A percentile compares a stretch with the other conserved stretches of the same genome.
These are phyloP conservation scores for Astatoreochromis straeleni DNA, from an alignment of 2,113 vertebrate genomes.

Conservation along the genomic window DNA sequence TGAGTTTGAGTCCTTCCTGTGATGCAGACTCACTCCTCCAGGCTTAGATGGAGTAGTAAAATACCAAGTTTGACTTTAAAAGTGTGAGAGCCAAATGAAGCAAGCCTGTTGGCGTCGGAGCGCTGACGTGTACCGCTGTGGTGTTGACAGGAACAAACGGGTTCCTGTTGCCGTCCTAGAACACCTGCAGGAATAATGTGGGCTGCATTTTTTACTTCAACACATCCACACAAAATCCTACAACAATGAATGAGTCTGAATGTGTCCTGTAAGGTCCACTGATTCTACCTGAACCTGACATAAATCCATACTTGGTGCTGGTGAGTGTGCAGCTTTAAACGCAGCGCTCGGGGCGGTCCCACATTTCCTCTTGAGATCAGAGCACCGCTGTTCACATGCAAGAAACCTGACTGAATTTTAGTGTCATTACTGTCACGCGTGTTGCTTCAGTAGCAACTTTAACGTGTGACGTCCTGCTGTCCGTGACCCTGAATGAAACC, in stretches of 20 bases:
- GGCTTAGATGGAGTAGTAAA: neutral
- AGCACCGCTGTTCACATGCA: neutral
- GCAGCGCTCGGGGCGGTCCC: neutral
- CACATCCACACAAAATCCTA: neutral
- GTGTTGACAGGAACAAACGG: neutral
- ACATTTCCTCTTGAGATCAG: neutral
- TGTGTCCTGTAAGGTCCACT: neutral
- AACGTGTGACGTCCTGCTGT: neutral
- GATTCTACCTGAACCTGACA: neutral
- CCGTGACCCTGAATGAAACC: neutral
- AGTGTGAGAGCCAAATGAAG: neutral
- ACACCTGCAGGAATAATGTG: neutral
- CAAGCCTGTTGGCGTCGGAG: neutral
- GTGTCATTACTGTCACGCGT: neutral
- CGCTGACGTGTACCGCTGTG: fast-evolving
- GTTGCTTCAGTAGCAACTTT: neutral
- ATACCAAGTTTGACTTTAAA: neutral
- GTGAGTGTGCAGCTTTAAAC: neutral
- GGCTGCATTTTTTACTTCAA: neutral
- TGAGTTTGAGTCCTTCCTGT: neutral
- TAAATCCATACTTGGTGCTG: neutral
- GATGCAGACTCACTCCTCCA: neutral
- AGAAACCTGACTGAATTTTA: neutral
- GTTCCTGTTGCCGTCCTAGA: neutral
- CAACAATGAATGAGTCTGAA: neutral